Evolutionary conservation across 2,888 invertebrate genomes (phyloP).

Genomic region (Parapristionchus giblindavisi): DNA sequence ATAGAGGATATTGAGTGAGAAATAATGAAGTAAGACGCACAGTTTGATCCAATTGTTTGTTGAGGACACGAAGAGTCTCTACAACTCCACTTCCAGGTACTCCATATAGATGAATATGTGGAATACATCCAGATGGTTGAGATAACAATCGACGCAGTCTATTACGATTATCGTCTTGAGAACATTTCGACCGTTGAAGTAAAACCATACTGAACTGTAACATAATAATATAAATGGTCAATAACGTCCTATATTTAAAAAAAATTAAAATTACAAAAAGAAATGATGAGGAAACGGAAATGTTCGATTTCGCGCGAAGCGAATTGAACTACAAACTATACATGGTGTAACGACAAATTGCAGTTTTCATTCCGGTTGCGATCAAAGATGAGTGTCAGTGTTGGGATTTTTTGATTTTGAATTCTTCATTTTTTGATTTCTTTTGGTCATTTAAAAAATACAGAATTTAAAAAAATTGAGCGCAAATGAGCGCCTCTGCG

Average conservation of each 20-base stretch:
- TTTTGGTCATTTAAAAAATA: no score
- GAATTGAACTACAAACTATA: no score
- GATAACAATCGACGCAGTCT: not conserved
- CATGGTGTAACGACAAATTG: no score
- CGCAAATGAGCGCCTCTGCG: no score
- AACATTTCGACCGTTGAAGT: not conserved
- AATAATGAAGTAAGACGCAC: not conserved
- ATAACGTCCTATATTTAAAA: no score
- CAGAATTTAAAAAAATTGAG: no score
- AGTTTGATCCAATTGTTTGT: not conserved
- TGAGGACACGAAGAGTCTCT: not conserved
- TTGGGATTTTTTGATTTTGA: no score
- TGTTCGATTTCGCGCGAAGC: not conserved
- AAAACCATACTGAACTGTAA: not conserved
- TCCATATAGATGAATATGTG: slow-evolving; percentile 10
- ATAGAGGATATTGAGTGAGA: not conserved
- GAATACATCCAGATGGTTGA: not conserved
- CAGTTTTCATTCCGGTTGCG: no score
- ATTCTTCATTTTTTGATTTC: no score
- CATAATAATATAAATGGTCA: no score
- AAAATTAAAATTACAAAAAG: not conserved
- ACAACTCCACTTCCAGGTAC: not conserved
- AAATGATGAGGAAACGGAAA: not conserved
- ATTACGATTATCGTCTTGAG: not conserved
- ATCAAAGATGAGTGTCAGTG: no score